Percentiles rank a stretch among this genome's conserved stretches.
Conservation (phyloP, 2,888 invertebrate genomes). For the Heliconius aoede region DNA sequence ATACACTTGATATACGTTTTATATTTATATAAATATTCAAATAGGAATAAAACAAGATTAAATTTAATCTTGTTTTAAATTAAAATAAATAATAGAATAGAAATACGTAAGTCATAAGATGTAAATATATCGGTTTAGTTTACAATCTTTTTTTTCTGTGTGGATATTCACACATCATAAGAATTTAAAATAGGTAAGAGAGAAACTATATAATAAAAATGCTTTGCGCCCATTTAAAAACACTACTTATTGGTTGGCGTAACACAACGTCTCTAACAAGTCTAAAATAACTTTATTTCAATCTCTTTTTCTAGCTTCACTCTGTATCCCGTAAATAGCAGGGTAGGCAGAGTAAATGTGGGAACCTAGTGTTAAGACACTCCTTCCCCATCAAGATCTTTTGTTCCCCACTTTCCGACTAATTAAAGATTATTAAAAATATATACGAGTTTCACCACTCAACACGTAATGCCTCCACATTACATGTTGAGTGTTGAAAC, state of each 20-base stretch:
- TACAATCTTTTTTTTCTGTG: not conserved
- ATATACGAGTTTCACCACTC: too few relatives aligned
- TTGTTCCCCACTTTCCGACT: too few relatives aligned
- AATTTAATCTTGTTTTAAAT: too few relatives aligned
- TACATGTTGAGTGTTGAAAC: too few relatives aligned
- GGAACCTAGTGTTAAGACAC: too few relatives aligned
- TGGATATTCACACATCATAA: not conserved
- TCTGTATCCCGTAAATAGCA: too few relatives aligned
- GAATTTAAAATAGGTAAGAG: not conserved
- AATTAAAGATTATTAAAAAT: too few relatives aligned
- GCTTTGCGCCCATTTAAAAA: not conserved
- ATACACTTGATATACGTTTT: not conserved
- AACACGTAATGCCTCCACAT: too few relatives aligned
- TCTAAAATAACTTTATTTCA: not conserved
- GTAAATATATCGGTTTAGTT: slow-evolving; percentile 1
- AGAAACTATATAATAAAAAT: not conserved
- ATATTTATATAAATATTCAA: not conserved
- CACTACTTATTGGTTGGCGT: not conserved
- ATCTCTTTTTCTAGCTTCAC: not conserved
- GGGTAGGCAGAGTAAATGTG: too few relatives aligned
- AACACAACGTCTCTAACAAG: not conserved
- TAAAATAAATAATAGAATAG: too few relatives aligned
- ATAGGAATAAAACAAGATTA: not conserved
- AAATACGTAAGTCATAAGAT: not conserved
- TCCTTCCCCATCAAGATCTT: too few relatives aligned